Evolutionary conservation across 35 echinoderm and acorn worm species (phyloP), one percentile per base, ranked within the genome.

Genomic region (Apostichopus japonicus): DNA sequence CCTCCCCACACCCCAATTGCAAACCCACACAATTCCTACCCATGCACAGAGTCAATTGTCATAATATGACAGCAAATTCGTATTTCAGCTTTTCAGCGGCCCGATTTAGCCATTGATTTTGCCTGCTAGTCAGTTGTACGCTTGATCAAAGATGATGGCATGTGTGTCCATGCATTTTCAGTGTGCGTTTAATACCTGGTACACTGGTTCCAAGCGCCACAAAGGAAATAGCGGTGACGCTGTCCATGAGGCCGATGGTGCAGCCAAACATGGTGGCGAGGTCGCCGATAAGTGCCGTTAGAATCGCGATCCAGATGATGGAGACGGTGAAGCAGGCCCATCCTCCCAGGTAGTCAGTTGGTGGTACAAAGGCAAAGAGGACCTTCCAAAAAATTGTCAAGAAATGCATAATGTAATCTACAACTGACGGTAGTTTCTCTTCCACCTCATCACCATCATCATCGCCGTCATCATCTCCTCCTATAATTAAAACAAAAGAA

Each of bases 341-440:
- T 61, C 97, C 97, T 70, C 94, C 95, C 73, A 92, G 73, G 88
- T 95, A 78, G 89, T 99, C 95, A 17, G 97, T 99, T 16, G 97
- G 97, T 75, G 97, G 97, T 10, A 99, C 93, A 44, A 99, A 93
- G 8, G 97, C 97, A 95, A 99, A 99, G 16, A 99, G 89, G 67
- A 99, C 93, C 90, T 99, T 99, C 97, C 97, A 99, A 91, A 99
- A 99, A 89, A 99, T 99, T 77, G 97, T 96, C 80, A 99, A 91
- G 90, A 99, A 99, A 79, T 99, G 97, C 97, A 99, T 99, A 82
- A 99, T 92, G 62, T 99, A 99, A 87, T 99, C 97, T 13, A 79
- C 77, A 93, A 95, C 96, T 1, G 97, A 99, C 4, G 97, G 97
- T 25, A 99, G 93, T 86, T 94, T 96, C 81, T 99, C 97, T 77